Conservation (phyloP, 2,888 invertebrate genomes). For the Dione juno region DNA sequence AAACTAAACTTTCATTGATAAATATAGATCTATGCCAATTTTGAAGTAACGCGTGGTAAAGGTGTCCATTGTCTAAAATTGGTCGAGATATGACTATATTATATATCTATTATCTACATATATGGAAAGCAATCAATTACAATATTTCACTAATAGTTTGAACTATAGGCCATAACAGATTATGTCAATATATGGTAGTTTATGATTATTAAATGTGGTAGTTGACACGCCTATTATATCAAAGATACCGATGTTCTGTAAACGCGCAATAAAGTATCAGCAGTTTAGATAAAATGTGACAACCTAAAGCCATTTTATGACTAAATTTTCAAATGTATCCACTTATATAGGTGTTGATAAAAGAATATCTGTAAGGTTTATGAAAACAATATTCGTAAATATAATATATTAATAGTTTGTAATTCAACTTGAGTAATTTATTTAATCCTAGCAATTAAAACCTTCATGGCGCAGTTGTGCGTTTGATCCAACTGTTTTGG, state of each 20-base stretch:
- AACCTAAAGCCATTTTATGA: conserved; percentile 48
- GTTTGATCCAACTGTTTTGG: neutral
- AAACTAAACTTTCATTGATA: no score
- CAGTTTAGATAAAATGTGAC: conserved; percentile 46
- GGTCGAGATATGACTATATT: neutral
- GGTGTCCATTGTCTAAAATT: neutral
- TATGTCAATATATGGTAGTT: neutral
- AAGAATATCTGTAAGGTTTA: conserved; percentile 1
- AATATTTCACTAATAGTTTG: conserved; percentile 4
- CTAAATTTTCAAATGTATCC: conserved; percentile 39
- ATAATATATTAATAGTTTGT: neutral
- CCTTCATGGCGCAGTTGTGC: neutral
- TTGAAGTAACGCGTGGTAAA: no score
- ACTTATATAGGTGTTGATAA: conserved; percentile 13
- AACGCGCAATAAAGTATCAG: conserved; percentile 44
- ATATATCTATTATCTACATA: no score
- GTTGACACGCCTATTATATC: neutral
- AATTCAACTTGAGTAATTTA: no score
- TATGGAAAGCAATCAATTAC: conserved; percentile 9
- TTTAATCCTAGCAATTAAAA: neutral
- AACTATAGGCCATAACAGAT: conserved; percentile 12
- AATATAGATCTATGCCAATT: no score
- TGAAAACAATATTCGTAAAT: neutral
- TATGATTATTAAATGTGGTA: conserved; percentile 5
- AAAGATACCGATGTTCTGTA: conserved; percentile 46